Evolutionary conservation across 2,888 invertebrate genomes (phyloP).

Genomic region (Pollenia griseotomentosa): DNA sequence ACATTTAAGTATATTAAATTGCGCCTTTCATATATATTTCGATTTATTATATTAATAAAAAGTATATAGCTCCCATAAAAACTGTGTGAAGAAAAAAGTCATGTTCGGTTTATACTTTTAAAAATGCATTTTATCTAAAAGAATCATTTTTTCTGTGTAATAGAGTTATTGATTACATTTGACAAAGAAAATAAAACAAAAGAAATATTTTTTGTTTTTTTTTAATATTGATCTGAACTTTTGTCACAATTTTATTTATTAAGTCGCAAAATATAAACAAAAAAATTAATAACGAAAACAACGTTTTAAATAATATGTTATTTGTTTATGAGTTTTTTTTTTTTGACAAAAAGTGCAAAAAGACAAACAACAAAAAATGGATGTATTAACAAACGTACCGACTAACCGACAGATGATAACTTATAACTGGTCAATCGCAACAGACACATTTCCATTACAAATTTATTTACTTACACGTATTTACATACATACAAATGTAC

Average conservation of each 20-base stretch:
- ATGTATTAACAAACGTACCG: not conserved
- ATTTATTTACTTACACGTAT: not conserved
- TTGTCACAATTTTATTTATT: constrained; percentile 2
- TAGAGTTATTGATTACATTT: not conserved
- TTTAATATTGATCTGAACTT: not conserved
- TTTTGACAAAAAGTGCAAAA: not conserved
- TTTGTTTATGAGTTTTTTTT: constrained; percentile 1
- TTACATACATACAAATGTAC: not conserved
- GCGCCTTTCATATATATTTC: no score
- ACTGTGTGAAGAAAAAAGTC: no score
- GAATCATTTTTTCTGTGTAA: no score
- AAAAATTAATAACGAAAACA: not conserved
- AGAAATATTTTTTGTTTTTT: not conserved
- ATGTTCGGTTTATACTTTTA: no score
- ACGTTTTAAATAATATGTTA: not conserved
- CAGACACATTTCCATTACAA: no score
- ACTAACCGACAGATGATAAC: not conserved
- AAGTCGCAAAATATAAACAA: constrained; percentile 1
- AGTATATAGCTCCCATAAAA: no score
- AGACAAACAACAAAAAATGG: not conserved
- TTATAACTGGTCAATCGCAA: constrained; percentile 25
- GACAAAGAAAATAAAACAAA: not conserved
- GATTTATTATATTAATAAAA: no score
- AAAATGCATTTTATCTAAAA: no score
- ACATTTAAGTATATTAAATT: no score